Evolutionary conservation across 23 tunicate species (phyloP), one percentile per base, ranked within the genome.

Genomic region (Trididemnum miniatum): DNA sequence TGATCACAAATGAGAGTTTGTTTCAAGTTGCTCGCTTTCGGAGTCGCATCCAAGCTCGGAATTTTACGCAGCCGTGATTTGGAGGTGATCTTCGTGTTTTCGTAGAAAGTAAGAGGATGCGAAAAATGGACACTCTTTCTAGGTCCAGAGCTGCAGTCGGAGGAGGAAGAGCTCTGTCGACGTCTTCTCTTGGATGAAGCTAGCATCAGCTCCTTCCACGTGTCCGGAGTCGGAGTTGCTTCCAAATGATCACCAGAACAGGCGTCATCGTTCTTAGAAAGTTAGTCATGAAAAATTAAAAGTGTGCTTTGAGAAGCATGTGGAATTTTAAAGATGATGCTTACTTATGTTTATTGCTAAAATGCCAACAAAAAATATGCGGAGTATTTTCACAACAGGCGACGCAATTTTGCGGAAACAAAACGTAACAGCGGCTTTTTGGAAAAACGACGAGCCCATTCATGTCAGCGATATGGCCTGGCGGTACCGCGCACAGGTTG

Each of bases 81-180:
- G 3, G 65, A 29, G n/a, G n/a, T n/a, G n/a, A n/a, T n/a, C 30
- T 84, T 78, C 15, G 75, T 40, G 83, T 72, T 82, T 51, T 88
- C 85, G 72, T 82, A 83, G 65, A 76, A 77, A 1, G 76, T 51
- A 30, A 88, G 72, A 24, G 93, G 93, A 67, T 88, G 93, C 71
- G 93, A 88, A 50, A 88, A 88, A 35, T 80, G 85, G 31, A 88
- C 93, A 35, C 51, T 59, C 52, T 88, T 88, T 28, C 87, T 24
- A n/a, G 82, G 59, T 26, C 83, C 86, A 35, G 36, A 60, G 62
- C 87, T 83, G 79, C 83, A 83, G 28, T 82, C 87, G n/a, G 93
- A 88, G 18, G 93, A 88, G 1, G 83, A 76, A 1, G 87, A 83
- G 34, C 87, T 76, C 52, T 71, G 84, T 9, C 93, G 80, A 1